Percentiles rank a stretch among this genome's conserved stretches.
Evolutionary conservation across 2,888 invertebrate species (phyloP).

Genomic region (Amiota minor): DNA sequence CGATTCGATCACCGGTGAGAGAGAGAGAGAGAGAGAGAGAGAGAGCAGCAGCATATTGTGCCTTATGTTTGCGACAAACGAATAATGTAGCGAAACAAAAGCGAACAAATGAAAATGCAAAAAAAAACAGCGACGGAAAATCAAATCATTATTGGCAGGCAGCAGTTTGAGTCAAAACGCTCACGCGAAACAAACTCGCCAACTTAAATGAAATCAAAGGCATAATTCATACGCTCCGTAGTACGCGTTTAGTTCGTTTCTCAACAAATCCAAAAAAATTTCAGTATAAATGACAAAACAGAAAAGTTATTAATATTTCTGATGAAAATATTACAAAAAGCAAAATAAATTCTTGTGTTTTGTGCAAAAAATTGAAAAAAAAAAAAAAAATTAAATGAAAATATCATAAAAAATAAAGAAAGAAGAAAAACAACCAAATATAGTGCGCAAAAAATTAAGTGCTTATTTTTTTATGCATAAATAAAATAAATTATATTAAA

Average conservation of each 20-base stretch:
- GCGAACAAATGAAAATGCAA: conserved; percentile 39
- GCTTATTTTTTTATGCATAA: conserved; percentile 39
- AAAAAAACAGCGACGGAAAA: conserved; percentile 39
- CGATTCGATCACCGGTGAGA: background rate
- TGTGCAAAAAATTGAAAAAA: conserved; percentile 32
- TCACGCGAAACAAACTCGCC: conserved; percentile 54
- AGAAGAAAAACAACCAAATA: background rate
- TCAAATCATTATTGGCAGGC: conserved; percentile 44
- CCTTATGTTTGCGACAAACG: conserved; percentile 51
- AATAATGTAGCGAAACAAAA: conserved; percentile 32
- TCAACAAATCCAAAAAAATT: conserved; percentile 5
- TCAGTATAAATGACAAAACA: conserved; percentile 18
- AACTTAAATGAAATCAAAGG: conserved; percentile 41
- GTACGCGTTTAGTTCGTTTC: conserved; percentile 28
- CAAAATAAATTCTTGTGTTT: background rate
- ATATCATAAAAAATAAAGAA: conserved; percentile 2
- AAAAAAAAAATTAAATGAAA: conserved; percentile 33
- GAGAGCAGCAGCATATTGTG: conserved; percentile 17
- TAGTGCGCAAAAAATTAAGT: conserved; percentile 16
- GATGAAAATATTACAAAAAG: conserved; percentile 45
- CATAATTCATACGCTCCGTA: conserved; percentile 57
- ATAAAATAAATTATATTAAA: conserved; percentile 35
- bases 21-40: conserved; percentile 49
- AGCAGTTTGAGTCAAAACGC: conserved; percentile 62
- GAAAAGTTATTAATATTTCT: conserved; percentile 20